Evolutionary conservation across 37 sponge, comb jelly and placozoan genomes (phyloP).

Genomic region (Ianthella basta): DNA sequence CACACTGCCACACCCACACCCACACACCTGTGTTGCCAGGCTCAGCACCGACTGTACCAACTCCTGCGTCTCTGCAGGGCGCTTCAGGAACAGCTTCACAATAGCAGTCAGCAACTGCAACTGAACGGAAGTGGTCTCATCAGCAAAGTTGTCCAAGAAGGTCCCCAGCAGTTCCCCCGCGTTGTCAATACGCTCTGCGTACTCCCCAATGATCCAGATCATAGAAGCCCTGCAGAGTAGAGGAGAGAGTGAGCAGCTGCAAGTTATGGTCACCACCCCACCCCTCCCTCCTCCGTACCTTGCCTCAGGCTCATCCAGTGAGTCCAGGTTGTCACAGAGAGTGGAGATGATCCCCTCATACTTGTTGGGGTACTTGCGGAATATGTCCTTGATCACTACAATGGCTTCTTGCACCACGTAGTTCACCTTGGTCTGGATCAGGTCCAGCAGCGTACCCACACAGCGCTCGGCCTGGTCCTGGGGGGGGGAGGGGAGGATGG

Average conservation of each 20-base stretch:
- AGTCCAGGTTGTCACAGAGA: slow-evolving; percentile 97
- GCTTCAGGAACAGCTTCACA: slow-evolving; percentile 98
- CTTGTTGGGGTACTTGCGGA: slow-evolving; percentile 98
- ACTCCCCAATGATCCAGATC: slow-evolving; percentile 99
- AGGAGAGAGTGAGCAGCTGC: not conserved
- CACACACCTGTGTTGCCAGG: slow-evolving; percentile 87
- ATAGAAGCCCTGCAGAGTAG: slow-evolving; percentile 84
- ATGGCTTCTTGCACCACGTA: slow-evolving; percentile 99
- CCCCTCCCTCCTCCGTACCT: slow-evolving; percentile 41
- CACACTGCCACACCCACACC: not conserved
- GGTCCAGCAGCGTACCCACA: slow-evolving; percentile 92
- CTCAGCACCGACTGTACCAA: slow-evolving; percentile 95
- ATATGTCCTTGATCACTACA: slow-evolving; percentile 97
- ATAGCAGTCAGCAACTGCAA: slow-evolving; percentile 95
- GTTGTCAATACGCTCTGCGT: slow-evolving; percentile 96
- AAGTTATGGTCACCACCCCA: not conserved
- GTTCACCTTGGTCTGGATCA: slow-evolving; percentile 98
- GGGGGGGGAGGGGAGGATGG: not conserved
- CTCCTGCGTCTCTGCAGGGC: slow-evolving; percentile 91
- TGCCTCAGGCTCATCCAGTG: slow-evolving; percentile 99
- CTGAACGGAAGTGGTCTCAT: slow-evolving; percentile 95
- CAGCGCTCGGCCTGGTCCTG: slow-evolving; percentile 88
- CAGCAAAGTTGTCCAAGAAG: slow-evolving; percentile 93
- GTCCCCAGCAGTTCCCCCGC: slow-evolving; percentile 87
- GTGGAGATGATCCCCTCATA: slow-evolving; percentile 97